Base-by-base conservation (phyloP, 1,140 invertebrate genomes). In the Philaenus spumarius region DNA sequence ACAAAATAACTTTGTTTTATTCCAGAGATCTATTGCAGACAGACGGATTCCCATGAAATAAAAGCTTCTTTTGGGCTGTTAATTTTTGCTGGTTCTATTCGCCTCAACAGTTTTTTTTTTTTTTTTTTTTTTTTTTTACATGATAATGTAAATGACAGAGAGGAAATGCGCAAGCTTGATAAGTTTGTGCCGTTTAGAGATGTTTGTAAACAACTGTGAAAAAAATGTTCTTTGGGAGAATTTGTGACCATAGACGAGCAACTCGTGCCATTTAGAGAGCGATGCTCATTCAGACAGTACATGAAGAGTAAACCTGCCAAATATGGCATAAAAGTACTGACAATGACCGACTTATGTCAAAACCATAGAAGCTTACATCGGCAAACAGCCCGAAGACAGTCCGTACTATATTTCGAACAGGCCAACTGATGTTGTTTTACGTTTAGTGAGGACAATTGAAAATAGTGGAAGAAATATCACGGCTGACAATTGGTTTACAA, bases 281-380 rank as follows among this genome's bases (percentile, higher is more conserved):
- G 66, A 52, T 73, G 70, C 60, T 57, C 63, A 48, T 74, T 74
- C 46, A 57, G 67, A 55, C 70, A 72, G 53, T 75, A 73, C 55
- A 72, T 77, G n/a, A 71, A 70, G n/a, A n/a, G n/a, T n/a, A n/a
- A n/a, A n/a, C n/a, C n/a, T n/a, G n/a, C n/a, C n/a, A n/a, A n/a
- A n/a, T n/a, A n/a, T n/a, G n/a, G n/a, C n/a, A n/a, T n/a, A n/a
- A n/a, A n/a, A n/a, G n/a, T n/a, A n/a, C n/a, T n/a, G n/a, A n/a
- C n/a, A n/a, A n/a, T n/a, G n/a, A n/a, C n/a, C n/a, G n/a, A n/a
- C n/a, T n/a, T 73, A 72, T 61, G 67, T 67, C 34, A 20, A 63
- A 53, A 64, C 62, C 34, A 69, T 71, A 51, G 62, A 69, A 62
- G 59, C 60, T 14, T 71, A 68, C 62, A 53, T 60, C 30, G 48